phyloP scores from a whole-genome alignment of 2,113 vertebrate species.

The Choloepus hoffmanni region DNA sequence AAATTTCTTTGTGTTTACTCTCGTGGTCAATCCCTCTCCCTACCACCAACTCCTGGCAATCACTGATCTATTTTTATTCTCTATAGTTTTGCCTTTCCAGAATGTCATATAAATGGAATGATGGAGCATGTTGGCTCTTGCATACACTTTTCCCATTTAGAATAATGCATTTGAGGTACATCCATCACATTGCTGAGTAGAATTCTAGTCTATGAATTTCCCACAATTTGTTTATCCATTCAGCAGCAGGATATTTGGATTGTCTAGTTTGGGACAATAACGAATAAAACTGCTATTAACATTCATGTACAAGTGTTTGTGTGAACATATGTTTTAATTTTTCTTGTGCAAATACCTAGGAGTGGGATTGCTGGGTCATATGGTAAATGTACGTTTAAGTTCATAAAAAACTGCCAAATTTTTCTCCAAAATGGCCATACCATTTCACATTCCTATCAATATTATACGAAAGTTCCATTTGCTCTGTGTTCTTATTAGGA shows the following conservation, averaged over 20 bases:
- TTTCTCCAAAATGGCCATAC: neutral
- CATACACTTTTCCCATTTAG: neutral
- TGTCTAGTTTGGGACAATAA: neutral
- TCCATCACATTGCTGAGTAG: neutral
- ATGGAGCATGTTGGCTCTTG: neutral
- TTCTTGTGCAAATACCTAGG: neutral
- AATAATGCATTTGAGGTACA: neutral
- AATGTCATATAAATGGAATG: neutral
- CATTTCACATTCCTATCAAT: neutral
- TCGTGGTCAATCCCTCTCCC: neutral
- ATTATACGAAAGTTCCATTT: neutral
- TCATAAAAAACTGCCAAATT: neutral
- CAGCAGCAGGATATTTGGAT: neutral
- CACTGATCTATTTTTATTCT: neutral
- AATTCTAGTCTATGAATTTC: neutral
- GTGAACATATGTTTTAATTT: neutral
- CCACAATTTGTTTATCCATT: neutral
- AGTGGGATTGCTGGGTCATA: neutral
- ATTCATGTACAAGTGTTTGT: neutral
- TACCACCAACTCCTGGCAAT: neutral
- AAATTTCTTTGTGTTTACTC: neutral
- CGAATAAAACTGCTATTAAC: neutral
- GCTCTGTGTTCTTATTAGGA: neutral
- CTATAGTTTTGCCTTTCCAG: neutral
- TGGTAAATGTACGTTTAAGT: neutral